Evolutionary conservation across 2,888 invertebrate genomes (phyloP).

Genomic region (Leptinotarsa tumamoca): DNA sequence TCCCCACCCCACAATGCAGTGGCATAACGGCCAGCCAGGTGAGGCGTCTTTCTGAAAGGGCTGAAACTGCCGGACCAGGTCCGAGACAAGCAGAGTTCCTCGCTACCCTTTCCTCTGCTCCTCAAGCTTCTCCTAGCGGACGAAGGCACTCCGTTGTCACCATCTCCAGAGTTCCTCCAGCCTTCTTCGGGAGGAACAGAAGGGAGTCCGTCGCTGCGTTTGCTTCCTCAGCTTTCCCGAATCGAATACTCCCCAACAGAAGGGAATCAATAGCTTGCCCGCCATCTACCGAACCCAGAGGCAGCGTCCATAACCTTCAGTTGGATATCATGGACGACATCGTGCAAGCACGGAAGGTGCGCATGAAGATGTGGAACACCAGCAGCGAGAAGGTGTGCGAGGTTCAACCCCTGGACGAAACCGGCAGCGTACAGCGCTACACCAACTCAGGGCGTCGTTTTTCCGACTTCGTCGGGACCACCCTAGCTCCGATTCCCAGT

Average conservation of each 20-base stretch:
- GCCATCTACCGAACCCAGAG: slow-evolving; percentile 79
- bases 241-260: slow-evolving; percentile 61
- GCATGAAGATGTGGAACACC: slow-evolving; percentile 88
- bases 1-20: slow-evolving; percentile 86
- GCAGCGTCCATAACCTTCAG: slow-evolving; percentile 86
- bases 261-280: slow-evolving; percentile 65
- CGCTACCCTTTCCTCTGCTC: slow-evolving; percentile 82
- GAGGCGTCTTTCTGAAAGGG: slow-evolving; percentile 83
- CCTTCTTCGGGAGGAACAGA: slow-evolving; percentile 81
- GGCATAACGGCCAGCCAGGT: slow-evolving; percentile 91
- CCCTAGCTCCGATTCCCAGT: slow-evolving; percentile 72
- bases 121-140: slow-evolving; percentile 80
- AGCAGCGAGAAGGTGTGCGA: slow-evolving; percentile 83
- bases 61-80: slow-evolving; percentile 75
- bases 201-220: slow-evolving; percentile 87
- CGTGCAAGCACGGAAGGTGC: slow-evolving; percentile 83
- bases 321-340: slow-evolving; percentile 92
- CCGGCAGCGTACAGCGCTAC: slow-evolving; percentile 71
- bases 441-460: slow-evolving; percentile 73
- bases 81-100: slow-evolving; percentile 85
- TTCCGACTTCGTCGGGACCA: slow-evolving; percentile 78
- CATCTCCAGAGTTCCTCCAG: slow-evolving; percentile 83
- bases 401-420: slow-evolving; percentile 83
- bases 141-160: slow-evolving; percentile 88
- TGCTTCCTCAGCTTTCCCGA: slow-evolving; percentile 70